Base-by-base conservation (phyloP, 2,113 vertebrate species). In the Actenoides lindsayi region DNA sequence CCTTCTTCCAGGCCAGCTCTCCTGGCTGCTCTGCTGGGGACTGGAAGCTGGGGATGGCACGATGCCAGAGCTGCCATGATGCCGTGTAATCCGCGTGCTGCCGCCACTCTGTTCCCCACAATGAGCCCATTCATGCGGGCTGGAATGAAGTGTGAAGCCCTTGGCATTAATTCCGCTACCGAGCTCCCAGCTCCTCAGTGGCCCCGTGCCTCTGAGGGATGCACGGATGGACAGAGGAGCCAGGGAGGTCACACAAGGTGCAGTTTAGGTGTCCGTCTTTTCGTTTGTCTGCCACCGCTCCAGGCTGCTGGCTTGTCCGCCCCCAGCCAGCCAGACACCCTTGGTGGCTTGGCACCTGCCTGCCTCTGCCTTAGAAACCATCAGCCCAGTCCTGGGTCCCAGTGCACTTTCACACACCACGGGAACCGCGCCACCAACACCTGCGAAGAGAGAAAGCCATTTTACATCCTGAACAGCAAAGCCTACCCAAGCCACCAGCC, bases 101-200 rank as follows among this genome's bases (percentile, higher is more conserved):
- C 95, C 37, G 8, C 54, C 42, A 5, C 94, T 69, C 92, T 65
- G 53, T 17, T 94, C 56, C 73, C 69, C 24, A 91, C 96, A 97
- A 94, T 82, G 74, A 60, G 44, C 62, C 96, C 91, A 92, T 94
- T 96, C 96, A 94, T 41, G 65, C 20, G 1, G 85, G 91, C 77
- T 84, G 95, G 77, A 91, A 96, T 96, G 90, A 76, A 76, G 95
- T 76, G 96, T 94, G 96, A 95, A 91, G 89, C 46, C 48, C 86
- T 69, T 87, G 96, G 92, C 92, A 91, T 87, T 73, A 75, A 89
- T 93, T 96, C 94, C 3, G 2, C 71, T 46, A 4, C 73, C 0
- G 1, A 85, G 92, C 82, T 78, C 65, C 65, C 3, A 1, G 9
- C 75, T 80, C 78, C 18, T 28, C 39, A 16, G 19, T 6, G 39